Conservation (phyloP, 2,888 invertebrate species). For the Agapostemon virescens region DNA sequence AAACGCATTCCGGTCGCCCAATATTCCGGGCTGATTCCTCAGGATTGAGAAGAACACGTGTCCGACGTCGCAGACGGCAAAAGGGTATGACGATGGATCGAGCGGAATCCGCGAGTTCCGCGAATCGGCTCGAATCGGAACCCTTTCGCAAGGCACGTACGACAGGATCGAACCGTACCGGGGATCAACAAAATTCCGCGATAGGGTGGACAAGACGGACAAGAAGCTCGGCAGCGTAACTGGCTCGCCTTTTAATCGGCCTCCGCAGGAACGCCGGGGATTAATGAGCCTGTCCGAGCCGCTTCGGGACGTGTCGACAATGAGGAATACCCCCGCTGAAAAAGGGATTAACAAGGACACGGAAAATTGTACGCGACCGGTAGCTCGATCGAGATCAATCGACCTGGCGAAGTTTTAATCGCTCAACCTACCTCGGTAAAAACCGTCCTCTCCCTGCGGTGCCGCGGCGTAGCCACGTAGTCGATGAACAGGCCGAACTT, state of each 20-base stretch:
- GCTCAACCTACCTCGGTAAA: slow-evolving; percentile 38
- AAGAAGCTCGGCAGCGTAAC: slow-evolving; percentile 51
- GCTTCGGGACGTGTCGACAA: slow-evolving; percentile 64
- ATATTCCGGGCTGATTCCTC: slow-evolving; percentile 42
- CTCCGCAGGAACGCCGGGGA: slow-evolving; percentile 46
- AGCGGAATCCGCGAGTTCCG: slow-evolving; percentile 56
- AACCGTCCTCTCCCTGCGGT: slow-evolving; percentile 17
- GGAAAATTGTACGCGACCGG: slow-evolving; percentile 44
- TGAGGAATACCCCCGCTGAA: slow-evolving; percentile 38
- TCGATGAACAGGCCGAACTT: slow-evolving; percentile 34
- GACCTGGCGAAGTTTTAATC: slow-evolving; percentile 66
- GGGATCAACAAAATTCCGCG: slow-evolving; percentile 55
- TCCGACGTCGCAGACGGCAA: slow-evolving; percentile 29
- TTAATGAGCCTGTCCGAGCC: slow-evolving; percentile 63
- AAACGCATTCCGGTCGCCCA: slow-evolving; percentile 44
- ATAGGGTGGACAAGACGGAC: slow-evolving; percentile 37
- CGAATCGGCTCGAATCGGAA: slow-evolving; percentile 43
- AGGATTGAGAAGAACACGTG: slow-evolving; percentile 52
- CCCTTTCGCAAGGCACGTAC: slow-evolving; percentile 33
- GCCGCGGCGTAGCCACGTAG: neutral
- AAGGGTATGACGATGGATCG: slow-evolving; percentile 52
- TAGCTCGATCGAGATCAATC: slow-evolving; percentile 45
- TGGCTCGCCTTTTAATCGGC: slow-evolving; percentile 50
- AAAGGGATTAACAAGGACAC: slow-evolving; percentile 13
- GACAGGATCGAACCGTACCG: slow-evolving; percentile 36